A percentile compares a stretch with the other conserved stretches of the same genome.
These are phyloP conservation scores for Cichlasoma orientale DNA, from an alignment of 2,797 vertebrate genomes.

Conservation along the genomic window DNA sequence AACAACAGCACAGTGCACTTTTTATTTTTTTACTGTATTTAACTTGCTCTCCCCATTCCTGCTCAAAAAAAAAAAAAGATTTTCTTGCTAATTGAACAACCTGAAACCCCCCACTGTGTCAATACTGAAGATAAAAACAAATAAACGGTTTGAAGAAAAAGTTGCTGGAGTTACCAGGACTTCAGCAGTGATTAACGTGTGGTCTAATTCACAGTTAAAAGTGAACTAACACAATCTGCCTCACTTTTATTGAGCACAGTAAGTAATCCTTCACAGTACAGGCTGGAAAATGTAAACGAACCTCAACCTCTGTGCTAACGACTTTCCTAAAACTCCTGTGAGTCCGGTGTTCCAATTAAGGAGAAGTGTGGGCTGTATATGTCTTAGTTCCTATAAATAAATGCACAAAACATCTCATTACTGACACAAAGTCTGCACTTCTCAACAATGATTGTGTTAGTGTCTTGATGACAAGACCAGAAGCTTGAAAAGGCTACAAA, in stretches of 20 bases:
- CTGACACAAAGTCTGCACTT: not conserved
- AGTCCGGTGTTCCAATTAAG: conserved; percentile 7
- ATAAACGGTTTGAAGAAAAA: conserved; percentile 13
- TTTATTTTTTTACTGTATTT: not conserved
- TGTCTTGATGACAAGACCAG: not conserved
- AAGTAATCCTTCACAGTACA: not conserved
- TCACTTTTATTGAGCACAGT: not conserved
- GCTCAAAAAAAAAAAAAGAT: not conserved
- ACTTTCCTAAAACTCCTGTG: not conserved
- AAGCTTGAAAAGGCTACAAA: not conserved
- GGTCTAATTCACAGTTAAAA: not conserved
- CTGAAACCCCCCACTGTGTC: not conserved
- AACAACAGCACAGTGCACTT: too few species aligned
- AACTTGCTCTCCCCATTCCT: not conserved
- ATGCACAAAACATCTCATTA: not conserved
- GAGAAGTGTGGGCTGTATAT: not conserved
- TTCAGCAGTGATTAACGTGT: not conserved
- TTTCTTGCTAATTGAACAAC: not conserved
- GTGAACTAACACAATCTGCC: not conserved
- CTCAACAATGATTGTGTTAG: not conserved
- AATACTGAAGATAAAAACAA: not conserved
- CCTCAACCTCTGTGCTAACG: not conserved
- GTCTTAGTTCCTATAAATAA: not conserved
- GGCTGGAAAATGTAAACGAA: not conserved
- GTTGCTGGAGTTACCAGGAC: not conserved